Conservation (phyloP, 1,140 invertebrate species). For the Zeugodacus cucurbitae region DNA sequence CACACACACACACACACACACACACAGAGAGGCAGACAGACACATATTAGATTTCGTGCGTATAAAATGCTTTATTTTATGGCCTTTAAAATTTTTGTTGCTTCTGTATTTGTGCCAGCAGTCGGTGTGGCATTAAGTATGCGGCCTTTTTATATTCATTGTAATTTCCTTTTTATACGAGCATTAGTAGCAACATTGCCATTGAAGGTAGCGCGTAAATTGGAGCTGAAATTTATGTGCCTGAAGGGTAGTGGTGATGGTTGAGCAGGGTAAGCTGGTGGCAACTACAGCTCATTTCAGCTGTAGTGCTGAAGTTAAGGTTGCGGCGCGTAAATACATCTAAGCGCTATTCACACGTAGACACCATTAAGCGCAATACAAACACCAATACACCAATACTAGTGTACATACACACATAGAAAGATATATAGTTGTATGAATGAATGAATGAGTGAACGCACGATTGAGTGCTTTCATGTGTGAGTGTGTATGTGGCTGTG, state of each 20-base stretch:
- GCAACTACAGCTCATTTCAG: not conserved
- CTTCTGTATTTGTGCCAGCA: not conserved
- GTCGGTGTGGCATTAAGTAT: not conserved
- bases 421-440: not conserved
- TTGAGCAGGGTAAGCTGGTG: not conserved
- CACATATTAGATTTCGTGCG: not conserved
- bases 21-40: not conserved
- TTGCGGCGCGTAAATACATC: not conserved
- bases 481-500: not conserved
- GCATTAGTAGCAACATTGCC: not conserved
- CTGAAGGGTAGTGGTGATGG: not conserved
- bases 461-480: not conserved
- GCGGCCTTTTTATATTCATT: constrained; percentile 25
- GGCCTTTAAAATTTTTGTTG: not conserved
- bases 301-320: not conserved
- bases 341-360: constrained; percentile 1
- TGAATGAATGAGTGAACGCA: not conserved
- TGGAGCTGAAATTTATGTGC: not conserved
- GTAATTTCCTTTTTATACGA: not conserved
- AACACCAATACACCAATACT: not conserved
- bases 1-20: not conserved
- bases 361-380: not conserved
- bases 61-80: not conserved
- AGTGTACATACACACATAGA: not conserved
- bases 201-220: constrained; percentile 33